Percentiles rank a stretch among this genome's conserved stretches.
Conservation (phyloP, 2,888 invertebrate species). For the Athalia circularis region DNA sequence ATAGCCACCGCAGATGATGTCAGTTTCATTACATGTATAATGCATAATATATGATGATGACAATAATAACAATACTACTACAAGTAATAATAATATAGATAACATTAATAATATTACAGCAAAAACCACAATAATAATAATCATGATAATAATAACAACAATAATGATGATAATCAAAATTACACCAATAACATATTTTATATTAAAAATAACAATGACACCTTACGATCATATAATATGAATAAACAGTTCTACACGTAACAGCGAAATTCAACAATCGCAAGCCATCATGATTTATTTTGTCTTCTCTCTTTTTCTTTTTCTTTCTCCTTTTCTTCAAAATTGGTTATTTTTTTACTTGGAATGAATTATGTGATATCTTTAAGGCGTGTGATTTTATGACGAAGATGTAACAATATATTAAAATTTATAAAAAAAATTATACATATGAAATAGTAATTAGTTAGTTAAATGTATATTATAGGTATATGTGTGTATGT, state of each 20-base stretch:
- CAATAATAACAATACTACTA: too few relatives aligned
- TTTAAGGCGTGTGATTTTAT: constrained; percentile 56
- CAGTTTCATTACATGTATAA: too few relatives aligned
- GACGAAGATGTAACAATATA: constrained; percentile 56
- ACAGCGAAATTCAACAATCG: too few relatives aligned
- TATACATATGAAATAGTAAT: constrained; percentile 44
- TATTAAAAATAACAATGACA: too few relatives aligned
- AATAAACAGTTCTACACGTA: too few relatives aligned
- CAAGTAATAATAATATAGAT: constrained; percentile 5
- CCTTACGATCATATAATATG: too few relatives aligned
- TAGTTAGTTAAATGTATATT: background rate
- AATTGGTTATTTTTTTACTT: background rate
- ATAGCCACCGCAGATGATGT: too few relatives aligned
- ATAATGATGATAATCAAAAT: too few relatives aligned
- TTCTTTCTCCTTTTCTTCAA: background rate
- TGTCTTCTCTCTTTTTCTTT: background rate
- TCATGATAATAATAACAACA: constrained; percentile 24
- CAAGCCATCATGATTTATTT: too few relatives aligned
- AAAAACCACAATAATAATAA: background rate
- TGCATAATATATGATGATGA: too few relatives aligned
- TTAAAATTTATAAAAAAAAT: constrained; percentile 55
- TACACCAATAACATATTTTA: too few relatives aligned
- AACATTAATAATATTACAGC: constrained; percentile 3
- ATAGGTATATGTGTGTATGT: too few relatives aligned
- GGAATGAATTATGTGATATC: constrained; percentile 42